Conservation (phyloP, 2,797 vertebrate genomes). For the Gallinago solitaria region DNA sequence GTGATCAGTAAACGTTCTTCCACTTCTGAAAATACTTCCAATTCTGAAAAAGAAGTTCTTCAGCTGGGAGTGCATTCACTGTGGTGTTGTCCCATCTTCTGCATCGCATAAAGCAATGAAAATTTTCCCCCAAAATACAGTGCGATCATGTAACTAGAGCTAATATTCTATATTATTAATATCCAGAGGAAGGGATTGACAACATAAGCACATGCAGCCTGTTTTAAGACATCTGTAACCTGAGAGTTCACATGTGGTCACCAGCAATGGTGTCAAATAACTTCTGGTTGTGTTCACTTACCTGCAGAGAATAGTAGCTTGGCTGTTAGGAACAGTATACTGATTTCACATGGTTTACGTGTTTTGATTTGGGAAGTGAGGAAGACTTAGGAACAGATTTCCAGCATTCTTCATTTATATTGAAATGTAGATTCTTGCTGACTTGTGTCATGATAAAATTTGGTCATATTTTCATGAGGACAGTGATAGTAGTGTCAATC, state of each 20-base stretch:
- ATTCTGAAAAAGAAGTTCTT: background rate
- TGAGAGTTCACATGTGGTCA: background rate
- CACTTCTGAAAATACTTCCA: background rate
- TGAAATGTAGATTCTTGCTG: background rate
- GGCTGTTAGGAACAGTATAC: background rate
- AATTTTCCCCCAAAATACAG: background rate
- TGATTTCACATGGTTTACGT: background rate
- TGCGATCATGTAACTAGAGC: background rate
- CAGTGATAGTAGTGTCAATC: background rate
- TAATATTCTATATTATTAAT: background rate
- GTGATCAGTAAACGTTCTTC: background rate
- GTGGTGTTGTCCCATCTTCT: background rate
- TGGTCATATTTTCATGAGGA: background rate
- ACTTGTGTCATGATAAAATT: background rate
- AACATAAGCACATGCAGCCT: background rate
- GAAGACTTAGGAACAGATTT: background rate
- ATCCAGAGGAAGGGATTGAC: background rate
- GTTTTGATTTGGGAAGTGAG: background rate
- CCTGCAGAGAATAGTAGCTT: background rate
- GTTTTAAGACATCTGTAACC: background rate
- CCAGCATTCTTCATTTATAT: background rate
- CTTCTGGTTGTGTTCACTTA: background rate
- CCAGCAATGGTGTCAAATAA: background rate
- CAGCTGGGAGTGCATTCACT: background rate
- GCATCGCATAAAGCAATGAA: background rate